Evolutionary conservation across 2,113 vertebrate species (phyloP).

Genomic region (Potamarius usumacintae): DNA sequence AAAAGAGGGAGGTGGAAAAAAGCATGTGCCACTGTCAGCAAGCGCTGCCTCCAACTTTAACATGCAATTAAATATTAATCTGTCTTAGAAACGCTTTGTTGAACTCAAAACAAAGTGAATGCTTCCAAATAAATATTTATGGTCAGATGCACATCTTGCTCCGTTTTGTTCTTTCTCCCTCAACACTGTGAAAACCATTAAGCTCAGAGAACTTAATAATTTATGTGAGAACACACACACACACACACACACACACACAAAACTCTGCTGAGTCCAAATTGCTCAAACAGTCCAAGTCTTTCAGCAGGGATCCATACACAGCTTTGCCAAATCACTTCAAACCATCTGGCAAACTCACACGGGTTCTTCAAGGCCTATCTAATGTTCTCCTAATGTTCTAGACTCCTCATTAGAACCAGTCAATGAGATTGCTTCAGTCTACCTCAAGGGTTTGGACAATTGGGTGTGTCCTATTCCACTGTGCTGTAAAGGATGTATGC

Average conservation of each 20-base stretch:
- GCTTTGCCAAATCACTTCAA: slow-evolving; percentile 56
- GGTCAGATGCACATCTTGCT: slow-evolving; percentile 48
- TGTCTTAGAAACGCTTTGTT: slow-evolving; percentile 47
- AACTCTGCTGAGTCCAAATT: slow-evolving; percentile 51
- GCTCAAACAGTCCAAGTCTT: slow-evolving; percentile 58
- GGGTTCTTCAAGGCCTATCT: slow-evolving; percentile 38
- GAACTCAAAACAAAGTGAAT: slow-evolving; percentile 49
- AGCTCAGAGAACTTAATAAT: slow-evolving; percentile 56
- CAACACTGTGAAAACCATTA: slow-evolving; percentile 59
- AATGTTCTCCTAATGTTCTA: slow-evolving; percentile 39
- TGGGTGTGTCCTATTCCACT: not conserved
- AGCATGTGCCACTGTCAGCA: not conserved
- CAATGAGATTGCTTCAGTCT: not conserved
- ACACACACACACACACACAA: slow-evolving; percentile 48
- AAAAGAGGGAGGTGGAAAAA: not conserved
- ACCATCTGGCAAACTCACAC: slow-evolving; percentile 71
- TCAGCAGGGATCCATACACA: slow-evolving; percentile 56
- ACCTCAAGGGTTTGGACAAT: not conserved
- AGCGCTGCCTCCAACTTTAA: slow-evolving; percentile 28
- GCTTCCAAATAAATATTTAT: slow-evolving; percentile 62
- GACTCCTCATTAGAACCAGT: slow-evolving; percentile 35
- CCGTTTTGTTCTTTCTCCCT: slow-evolving; percentile 56
- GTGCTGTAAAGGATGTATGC: not conserved
- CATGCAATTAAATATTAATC: slow-evolving; percentile 46
- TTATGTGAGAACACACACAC: slow-evolving; percentile 51